Evolutionary conservation across 2,797 vertebrate species (phyloP).

Genomic region (Pangasius krempfi): DNA sequence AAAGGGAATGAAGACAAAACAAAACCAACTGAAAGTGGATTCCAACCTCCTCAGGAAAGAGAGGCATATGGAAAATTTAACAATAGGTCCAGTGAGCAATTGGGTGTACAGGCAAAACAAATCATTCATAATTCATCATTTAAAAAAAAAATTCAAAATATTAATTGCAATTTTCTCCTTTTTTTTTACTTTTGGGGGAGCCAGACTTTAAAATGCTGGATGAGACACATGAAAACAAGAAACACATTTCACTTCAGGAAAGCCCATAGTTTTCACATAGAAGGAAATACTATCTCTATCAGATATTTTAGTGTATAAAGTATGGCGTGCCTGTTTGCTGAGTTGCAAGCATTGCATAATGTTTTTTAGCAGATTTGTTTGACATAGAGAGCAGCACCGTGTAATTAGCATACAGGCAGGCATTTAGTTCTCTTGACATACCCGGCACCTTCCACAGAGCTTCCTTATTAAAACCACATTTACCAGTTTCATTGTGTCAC

Average conservation of each 20-base stretch:
- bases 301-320: neutral
- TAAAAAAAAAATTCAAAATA: neutral
- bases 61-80: no score
- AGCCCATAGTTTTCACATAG: neutral
- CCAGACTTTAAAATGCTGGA: neutral
- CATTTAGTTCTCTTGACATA: neutral
- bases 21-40: no score
- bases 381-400: neutral
- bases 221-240: neutral
- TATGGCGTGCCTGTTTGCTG: neutral
- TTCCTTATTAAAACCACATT: conserved; percentile 5
- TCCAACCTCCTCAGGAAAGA: no score
- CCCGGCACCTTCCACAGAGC: neutral
- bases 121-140: no score
- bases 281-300: neutral
- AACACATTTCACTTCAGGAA: neutral
- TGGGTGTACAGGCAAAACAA: no score
- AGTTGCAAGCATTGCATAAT: neutral
- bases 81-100: no score
- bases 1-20: no score
- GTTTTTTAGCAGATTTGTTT: neutral
- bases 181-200: neutral
- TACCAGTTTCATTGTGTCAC: neutral
- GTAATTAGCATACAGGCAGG: neutral
- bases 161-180: neutral